Base-by-base conservation (phyloP, 2,888 invertebrate genomes). In the Napeogenes sylphis region DNA sequence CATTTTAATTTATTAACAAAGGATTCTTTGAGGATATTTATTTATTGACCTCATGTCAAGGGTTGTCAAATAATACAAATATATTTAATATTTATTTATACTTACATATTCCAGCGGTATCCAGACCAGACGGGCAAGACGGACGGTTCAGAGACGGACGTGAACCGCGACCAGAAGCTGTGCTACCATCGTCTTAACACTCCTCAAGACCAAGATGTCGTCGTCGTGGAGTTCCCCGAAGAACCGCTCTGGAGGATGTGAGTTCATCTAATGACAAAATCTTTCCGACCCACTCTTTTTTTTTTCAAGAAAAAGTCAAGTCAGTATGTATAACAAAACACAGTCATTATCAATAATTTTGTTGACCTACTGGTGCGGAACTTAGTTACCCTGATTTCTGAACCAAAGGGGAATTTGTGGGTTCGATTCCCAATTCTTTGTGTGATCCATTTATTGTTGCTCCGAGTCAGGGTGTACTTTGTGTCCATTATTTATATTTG, bases 201-300 rank as follows among this genome's bases (percentile, higher is more conserved):
- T 45, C 91, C 94, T 12, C 98, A 98, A 81, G 90, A 93, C 0
- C 93, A 97, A 59, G 99, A 99, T 90, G 91, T 98, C 54, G 84
- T 98, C 57, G 95, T 95, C 12, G 96, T 95, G 0, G 97, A 98
- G 81, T 98, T 98, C 87, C 95, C 95, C 0, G 95, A 98, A 55
- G 94, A 98, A 78, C 98, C 98, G 1, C 90, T 94, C n/a, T 97
- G 97, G 94, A 94, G 97, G 90, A 95, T 97, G 97, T 97, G 82
- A 92, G 93, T 90, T 57, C 30, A 8, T 10, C 21, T 12, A 30
- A 30, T 30, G 2, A 6, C 1, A 21, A 10, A 21, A 21, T 21
- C 21, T 21, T 21, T 21, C 21, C 1, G 21, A 21, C n/a, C 13
- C 4, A 2, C 46, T 5, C 13, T 12, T 46, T 46, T 46, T n/a